A percentile compares a stretch with the other conserved stretches of the same genome.
Conservation (phyloP, 2,797 vertebrate species). For the Melanotaenia parkinsoni region DNA sequence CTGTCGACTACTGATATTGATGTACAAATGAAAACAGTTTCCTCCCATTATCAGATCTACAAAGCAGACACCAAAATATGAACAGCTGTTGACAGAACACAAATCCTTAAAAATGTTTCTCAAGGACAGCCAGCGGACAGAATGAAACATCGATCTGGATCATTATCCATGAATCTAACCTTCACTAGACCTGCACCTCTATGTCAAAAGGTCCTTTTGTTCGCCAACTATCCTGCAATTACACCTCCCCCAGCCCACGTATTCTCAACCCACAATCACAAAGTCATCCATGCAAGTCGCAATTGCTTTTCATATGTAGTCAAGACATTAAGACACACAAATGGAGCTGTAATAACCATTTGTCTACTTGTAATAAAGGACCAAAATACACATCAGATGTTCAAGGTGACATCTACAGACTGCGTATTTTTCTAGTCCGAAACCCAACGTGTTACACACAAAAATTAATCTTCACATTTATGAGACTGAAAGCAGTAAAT, state of each 20-base stretch:
- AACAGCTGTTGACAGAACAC: conserved; percentile 9
- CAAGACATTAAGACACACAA: conserved; percentile 32
- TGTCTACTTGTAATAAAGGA: conserved; percentile 11
- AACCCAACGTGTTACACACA: background rate
- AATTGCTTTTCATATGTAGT: conserved; percentile 37
- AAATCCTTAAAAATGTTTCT: conserved; percentile 35
- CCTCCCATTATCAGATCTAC: background rate
- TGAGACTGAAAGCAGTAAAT: background rate
- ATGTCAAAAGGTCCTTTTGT: conserved; percentile 71
- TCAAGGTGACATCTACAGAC: conserved; percentile 1
- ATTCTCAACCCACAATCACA: conserved; percentile 51
- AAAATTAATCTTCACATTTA: background rate
- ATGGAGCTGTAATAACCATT: background rate
- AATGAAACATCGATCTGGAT: conserved; percentile 60
- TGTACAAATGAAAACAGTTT: conserved; percentile 5
- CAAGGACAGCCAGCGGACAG: conserved; percentile 55
- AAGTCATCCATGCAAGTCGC: conserved; percentile 53
- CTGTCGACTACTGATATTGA: background rate
- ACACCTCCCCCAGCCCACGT: conserved; percentile 47
- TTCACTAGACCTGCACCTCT: conserved; percentile 61
- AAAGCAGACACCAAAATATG: conserved; percentile 11
- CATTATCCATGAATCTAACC: conserved; percentile 58
- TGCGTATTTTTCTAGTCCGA: background rate
- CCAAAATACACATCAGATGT: background rate
- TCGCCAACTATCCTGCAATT: conserved; percentile 44